Conservation (phyloP, 2,888 invertebrate species). For the Megastigmus dorsalis region DNA sequence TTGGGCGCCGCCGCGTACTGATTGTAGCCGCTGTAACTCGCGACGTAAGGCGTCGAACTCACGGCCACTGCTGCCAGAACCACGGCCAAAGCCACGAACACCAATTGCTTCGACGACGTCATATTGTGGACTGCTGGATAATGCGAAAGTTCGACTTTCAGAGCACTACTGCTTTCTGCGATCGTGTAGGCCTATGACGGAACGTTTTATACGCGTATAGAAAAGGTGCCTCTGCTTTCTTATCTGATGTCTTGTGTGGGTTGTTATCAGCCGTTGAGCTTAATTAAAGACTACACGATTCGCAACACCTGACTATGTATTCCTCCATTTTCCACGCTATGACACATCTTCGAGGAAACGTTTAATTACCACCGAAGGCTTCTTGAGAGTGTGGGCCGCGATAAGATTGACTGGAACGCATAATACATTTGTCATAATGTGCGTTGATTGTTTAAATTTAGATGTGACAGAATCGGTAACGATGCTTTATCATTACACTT, state of each 20-base stretch:
- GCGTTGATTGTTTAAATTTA: slow-evolving; percentile 5
- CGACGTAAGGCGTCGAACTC: slow-evolving; percentile 27
- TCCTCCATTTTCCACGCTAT: background rate
- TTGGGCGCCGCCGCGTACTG: background rate
- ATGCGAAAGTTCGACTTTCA: no score
- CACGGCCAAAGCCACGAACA: slow-evolving; percentile 6
- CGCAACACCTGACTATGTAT: no score
- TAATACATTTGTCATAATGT: no score
- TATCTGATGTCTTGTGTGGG: no score
- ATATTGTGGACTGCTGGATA: no score
- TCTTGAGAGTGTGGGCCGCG: background rate
- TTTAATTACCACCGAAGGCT: background rate
- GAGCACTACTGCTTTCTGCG: background rate
- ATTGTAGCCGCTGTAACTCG: background rate
- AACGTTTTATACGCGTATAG: no score
- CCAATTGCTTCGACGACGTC: background rate
- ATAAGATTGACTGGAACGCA: no score
- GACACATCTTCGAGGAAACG: background rate
- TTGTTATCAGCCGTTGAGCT: no score
- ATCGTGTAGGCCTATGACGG: no score
- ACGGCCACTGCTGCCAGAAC: slow-evolving; percentile 5
- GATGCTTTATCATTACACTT: no score
- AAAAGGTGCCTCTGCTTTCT: no score
- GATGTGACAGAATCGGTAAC: background rate
- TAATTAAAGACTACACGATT: no score